Conservation (phyloP, 2,888 invertebrate genomes). For the Polyommatus icarus region DNA sequence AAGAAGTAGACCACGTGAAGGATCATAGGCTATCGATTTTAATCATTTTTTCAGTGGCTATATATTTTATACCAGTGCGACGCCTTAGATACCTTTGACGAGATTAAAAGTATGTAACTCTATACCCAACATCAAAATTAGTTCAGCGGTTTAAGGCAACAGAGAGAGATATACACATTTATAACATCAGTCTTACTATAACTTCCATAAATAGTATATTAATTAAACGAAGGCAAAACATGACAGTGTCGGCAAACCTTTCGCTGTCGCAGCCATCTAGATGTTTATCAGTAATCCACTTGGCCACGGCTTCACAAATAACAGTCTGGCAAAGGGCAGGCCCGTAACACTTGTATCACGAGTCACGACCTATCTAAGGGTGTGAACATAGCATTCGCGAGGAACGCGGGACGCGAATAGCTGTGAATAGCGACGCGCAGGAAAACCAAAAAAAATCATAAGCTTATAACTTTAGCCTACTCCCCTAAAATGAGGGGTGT, state of each 20-base stretch:
- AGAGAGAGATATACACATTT: no score
- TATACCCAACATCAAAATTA: no score
- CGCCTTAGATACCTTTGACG: no score
- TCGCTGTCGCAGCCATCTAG: constrained; percentile 1
- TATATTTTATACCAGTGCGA: no score
- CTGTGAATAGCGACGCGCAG: neutral
- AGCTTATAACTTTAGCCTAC: no score
- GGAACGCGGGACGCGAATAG: neutral
- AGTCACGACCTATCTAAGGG: constrained; percentile 18
- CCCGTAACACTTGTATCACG: constrained; percentile 13
- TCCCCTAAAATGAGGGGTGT: no score
- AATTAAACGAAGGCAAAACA: constrained; percentile 2
- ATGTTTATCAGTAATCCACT: constrained; percentile 15
- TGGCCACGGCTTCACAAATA: constrained; percentile 21
- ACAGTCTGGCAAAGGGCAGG: constrained; percentile 16
- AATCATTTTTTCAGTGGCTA: no score
- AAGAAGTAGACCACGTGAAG: no score
- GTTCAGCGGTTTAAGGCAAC: no score
- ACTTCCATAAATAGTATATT: neutral
- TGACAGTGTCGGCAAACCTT: neutral
- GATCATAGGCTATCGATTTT: no score
- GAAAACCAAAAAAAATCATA: no score
- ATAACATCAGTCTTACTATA: neutral
- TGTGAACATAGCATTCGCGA: neutral
- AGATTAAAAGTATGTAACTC: no score